phyloP scores from a whole-genome alignment of 2,797 vertebrate species.

The Sebastiscus albofasciatus region DNA sequence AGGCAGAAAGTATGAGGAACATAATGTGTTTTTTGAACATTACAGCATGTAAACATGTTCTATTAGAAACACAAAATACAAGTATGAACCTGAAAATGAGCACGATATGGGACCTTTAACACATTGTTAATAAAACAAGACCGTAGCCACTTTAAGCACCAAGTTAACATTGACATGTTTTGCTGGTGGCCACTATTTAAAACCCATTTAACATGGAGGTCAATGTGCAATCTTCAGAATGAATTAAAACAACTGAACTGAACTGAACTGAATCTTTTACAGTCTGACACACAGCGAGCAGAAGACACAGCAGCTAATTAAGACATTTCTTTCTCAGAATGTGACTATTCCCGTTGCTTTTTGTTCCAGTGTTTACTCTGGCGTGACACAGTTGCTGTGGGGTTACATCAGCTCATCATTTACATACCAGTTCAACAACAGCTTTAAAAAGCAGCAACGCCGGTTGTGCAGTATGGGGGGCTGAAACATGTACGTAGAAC shows the following conservation, averaged over 20 bases:
- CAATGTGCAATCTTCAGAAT: not conserved
- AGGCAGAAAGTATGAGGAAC: no score
- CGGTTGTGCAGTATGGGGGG: not conserved
- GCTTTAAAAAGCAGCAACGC: conserved; percentile 7
- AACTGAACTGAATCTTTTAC: no score
- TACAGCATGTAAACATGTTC: no score
- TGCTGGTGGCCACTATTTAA: no score
- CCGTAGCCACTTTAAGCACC: not conserved
- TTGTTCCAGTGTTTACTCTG: not conserved
- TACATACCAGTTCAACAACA: not conserved
- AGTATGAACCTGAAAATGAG: no score
- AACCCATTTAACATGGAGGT: not conserved
- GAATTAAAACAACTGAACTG: no score
- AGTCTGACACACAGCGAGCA: no score
- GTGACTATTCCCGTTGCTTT: not conserved
- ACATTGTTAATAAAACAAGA: not conserved
- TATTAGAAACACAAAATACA: no score
- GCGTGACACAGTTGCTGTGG: not conserved
- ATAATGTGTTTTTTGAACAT: no score
- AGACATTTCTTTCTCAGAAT: no score
- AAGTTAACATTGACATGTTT: not conserved
- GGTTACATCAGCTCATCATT: not conserved
- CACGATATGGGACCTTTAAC: not conserved
- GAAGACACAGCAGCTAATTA: no score
- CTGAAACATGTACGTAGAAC: not conserved